Conservation (phyloP, 2,888 invertebrate species). For the Pycnomerus fuliginosus region DNA sequence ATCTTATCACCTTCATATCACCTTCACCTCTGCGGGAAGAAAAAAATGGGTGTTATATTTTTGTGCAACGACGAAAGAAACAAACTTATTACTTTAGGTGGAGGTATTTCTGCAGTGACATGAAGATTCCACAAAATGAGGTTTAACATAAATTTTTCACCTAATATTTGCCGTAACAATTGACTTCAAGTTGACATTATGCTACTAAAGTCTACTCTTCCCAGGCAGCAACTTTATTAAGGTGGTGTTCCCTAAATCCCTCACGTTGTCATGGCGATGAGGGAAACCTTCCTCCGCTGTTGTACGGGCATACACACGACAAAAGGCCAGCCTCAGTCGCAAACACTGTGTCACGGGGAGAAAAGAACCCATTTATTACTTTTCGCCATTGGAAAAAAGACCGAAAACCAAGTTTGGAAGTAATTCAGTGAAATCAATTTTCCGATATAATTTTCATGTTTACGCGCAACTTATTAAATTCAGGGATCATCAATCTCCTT, state of each 20-base stretch:
- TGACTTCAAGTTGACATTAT: slow-evolving; percentile 40
- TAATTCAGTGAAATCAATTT: not conserved
- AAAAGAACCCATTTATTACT: slow-evolving; percentile 12
- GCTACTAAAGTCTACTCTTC: slow-evolving; percentile 25
- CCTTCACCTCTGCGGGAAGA: too few species aligned
- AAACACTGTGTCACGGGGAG: slow-evolving; percentile 12
- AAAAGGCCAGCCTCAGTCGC: slow-evolving; percentile 20
- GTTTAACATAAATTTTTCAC: slow-evolving; percentile 34
- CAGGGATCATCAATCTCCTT: not conserved
- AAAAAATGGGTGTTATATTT: too few species aligned
- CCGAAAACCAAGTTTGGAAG: not conserved
- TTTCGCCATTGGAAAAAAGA: slow-evolving; percentile 11
- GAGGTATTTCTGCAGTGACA: too few species aligned
- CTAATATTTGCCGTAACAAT: slow-evolving; percentile 40
- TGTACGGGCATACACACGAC: slow-evolving; percentile 20
- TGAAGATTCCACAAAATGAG: too few species aligned
- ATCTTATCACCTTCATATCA: too few species aligned
- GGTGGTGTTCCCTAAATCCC: slow-evolving; percentile 33
- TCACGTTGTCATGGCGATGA: slow-evolving; percentile 39
- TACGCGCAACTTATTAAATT: not conserved
- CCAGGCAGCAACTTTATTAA: slow-evolving; percentile 41
- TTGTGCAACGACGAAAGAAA: too few species aligned
- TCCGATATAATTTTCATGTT: not conserved
- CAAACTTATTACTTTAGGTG: too few species aligned
- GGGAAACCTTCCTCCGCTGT: slow-evolving; percentile 31